Conservation (phyloP, 2,888 invertebrate genomes). For the Oscheius myriophilus region DNA sequence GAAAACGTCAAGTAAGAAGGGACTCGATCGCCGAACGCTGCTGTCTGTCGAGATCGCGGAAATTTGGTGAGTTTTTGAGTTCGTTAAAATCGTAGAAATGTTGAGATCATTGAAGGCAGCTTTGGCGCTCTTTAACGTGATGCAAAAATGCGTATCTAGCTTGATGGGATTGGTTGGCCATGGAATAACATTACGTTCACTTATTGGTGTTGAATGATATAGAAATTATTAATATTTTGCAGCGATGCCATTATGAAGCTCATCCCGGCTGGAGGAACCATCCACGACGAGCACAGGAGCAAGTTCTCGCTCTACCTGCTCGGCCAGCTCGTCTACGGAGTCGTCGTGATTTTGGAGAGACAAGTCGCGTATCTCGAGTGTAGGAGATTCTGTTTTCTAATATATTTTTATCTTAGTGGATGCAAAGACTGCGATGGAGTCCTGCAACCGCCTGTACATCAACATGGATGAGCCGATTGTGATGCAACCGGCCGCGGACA, state of each 20-base stretch:
- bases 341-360: slow-evolving; percentile 1
- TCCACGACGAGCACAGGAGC: background rate
- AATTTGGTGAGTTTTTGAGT: slow-evolving; percentile 20
- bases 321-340: slow-evolving; percentile 13
- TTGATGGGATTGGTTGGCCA: no score
- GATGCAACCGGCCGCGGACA: no score
- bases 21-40: background rate
- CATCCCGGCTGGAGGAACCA: background rate
- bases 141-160: no score
- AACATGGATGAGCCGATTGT: no score
- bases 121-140: no score
- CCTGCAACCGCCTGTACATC: background rate
- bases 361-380: slow-evolving; percentile 13
- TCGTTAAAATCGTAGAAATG: no score
- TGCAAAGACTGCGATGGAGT: background rate
- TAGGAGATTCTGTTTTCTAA: background rate
- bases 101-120: no score
- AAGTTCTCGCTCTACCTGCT: slow-evolving; percentile 22
- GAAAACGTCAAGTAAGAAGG: background rate
- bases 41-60: slow-evolving; percentile 2
- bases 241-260: slow-evolving; percentile 7
- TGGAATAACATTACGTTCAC: no score
- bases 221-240: no score
- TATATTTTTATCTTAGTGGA: background rate
- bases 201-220: no score